These are phyloP conservation scores for Ictidomys tridecemlineatus DNA, from an alignment of 2,113 vertebrate species.

Conservation along the genomic window DNA sequence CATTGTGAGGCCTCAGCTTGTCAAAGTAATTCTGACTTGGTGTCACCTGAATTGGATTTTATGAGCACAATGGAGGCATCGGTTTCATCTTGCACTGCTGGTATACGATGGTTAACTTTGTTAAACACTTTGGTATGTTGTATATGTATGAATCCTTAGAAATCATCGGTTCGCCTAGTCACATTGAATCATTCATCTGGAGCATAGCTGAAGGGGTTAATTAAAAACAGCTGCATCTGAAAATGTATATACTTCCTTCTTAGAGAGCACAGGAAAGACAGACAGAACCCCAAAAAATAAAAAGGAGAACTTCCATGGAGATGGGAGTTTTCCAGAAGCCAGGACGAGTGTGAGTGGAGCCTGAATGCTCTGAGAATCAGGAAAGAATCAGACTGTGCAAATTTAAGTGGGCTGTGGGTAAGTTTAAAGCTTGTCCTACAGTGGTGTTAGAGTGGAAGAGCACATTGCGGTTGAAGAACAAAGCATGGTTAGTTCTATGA, in stretches of 20 bases:
- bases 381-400: neutral
- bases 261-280: slow-evolving; percentile 26
- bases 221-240: slow-evolving; percentile 73
- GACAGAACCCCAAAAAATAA: neutral
- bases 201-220: slow-evolving; percentile 77
- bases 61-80: neutral
- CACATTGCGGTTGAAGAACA: neutral
- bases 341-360: neutral
- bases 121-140: slow-evolving; percentile 49
- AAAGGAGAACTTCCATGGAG: neutral
- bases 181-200: slow-evolving; percentile 69
- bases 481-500: neutral
- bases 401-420: neutral
- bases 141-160: slow-evolving; percentile 64
- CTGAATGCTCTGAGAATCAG: neutral
- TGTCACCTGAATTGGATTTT: slow-evolving; percentile 46
- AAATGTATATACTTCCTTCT: neutral
- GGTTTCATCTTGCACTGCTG: slow-evolving; percentile 40
- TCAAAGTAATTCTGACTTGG: neutral
- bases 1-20: neutral
- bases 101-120: slow-evolving; percentile 60
- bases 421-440: neutral
- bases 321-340: neutral
- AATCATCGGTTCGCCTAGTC: slow-evolving; percentile 50
- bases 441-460: neutral